A percentile compares a stretch with the other conserved stretches of the same genome.
phyloP scores from a whole-genome alignment of 1,140 invertebrate species.

The Physella acuta region DNA sequence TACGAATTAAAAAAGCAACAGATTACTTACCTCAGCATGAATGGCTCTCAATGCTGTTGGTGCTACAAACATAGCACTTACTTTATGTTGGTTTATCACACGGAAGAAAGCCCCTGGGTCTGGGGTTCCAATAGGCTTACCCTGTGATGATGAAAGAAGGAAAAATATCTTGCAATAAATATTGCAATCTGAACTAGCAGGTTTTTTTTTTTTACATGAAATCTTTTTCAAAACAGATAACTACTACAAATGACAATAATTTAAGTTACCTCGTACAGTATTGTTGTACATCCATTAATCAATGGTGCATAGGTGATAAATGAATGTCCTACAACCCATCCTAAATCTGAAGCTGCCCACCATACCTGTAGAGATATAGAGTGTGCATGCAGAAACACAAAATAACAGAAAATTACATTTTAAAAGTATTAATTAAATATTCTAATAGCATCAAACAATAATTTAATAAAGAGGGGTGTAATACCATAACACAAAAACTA shows the following conservation, averaged over 20 bases:
- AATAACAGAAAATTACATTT: no score
- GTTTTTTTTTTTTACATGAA: no score
- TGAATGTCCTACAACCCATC: slow-evolving; percentile 92
- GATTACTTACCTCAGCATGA: slow-evolving; percentile 58
- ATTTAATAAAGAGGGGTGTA: no score
- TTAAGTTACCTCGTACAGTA: slow-evolving; percentile 77
- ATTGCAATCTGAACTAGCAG: no score
- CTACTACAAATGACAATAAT: no score
- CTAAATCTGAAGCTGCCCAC: slow-evolving; percentile 82
- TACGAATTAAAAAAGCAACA: slow-evolving; percentile 52
- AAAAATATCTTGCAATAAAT: no score
- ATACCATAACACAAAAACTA: no score
- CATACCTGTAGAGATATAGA: slow-evolving; percentile 72
- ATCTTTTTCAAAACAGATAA: no score
- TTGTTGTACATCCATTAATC: slow-evolving; percentile 76
- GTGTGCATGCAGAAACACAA: no score
- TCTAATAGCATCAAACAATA: no score
- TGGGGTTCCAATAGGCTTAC: slow-evolving; percentile 90
- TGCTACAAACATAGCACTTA: slow-evolving; percentile 83
- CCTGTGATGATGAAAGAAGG: no score
- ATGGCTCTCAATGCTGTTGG: slow-evolving; percentile 87
- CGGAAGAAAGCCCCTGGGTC: slow-evolving; percentile 89
- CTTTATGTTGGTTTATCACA: slow-evolving; percentile 82
- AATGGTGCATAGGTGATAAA: slow-evolving; percentile 92
- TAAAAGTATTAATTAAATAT: no score